Base-by-base conservation (phyloP, 2,888 invertebrate species). In the Abrostola tripartita region DNA sequence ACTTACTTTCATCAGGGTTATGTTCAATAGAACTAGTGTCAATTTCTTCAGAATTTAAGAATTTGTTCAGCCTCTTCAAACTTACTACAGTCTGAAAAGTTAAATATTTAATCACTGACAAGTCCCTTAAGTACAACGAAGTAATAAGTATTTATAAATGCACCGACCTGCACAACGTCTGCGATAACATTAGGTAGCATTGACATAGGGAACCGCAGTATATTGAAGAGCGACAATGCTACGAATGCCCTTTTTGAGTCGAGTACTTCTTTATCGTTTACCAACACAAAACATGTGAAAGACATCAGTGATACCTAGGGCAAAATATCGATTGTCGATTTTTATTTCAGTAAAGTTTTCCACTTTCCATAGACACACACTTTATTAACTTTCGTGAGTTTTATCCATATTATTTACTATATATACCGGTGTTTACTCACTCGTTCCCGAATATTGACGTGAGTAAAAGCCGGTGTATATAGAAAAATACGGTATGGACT, bases 181-280 rank as follows among this genome's bases (percentile, higher is more conserved):
- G 97, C 96, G 89, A 99, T 97, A 96, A 99, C 97, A 97, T 98
- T 98, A 86, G 99, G 99, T 92, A 99, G 96, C 97, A 99, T 97
- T 87, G 98, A 97, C 93, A 99, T 96, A 83, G 99, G 99, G 90
- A 99, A 98, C 90, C 99, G 96, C 85, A 99, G 96, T 85, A 99
- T 98, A 95, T 99, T 99, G 96, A 99, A 99, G 90, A 99, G 97
- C 88, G 99, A 98, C 86, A 99, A 96, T 84, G 99, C 98, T 81
- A 99, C 99, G 95, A 99, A 99, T 85, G 99, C 99, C 90, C 96
- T 98, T 92, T 96, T 95, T 84, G 98, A 97, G 92, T 98, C 97
- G 90, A 99, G 95, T 76, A 97, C 96, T 92, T 98, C 96, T 64
- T 96, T 96, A 85, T 97, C 96, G 92, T 97, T 97, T 86, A 97